Base-by-base conservation (phyloP, 2,888 invertebrate genomes). In the Coleophora flavipennella region DNA sequence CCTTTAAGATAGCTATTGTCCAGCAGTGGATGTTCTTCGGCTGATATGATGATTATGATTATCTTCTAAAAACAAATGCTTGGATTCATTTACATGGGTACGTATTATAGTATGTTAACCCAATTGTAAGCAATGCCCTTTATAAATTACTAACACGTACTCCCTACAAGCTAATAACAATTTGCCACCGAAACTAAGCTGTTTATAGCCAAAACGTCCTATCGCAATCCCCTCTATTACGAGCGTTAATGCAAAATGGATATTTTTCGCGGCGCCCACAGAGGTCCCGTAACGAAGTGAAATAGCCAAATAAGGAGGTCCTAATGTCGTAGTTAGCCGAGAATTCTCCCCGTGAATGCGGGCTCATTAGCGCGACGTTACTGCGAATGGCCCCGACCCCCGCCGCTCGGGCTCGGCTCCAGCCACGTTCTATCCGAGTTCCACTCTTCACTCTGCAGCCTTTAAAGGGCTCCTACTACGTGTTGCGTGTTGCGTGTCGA, bases 301-400 rank as follows among this genome's bases (percentile, higher is more conserved):
- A 78, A 77, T 76, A 78, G 77, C 77, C 77, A 76, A 79, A 77
- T 77, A 79, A 78, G 78, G 74, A 75, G 77, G 76, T 77, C 67
- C 68, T 78, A 80, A 81, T 77, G 77, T 69, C 69, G 73, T 76
- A 76, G 78, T 81, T 80, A 80, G 67, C 69, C 61, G 68, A 63
- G 74, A 74, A 75, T 73, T 68, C 67, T 67, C 77, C 75, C 71
- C 67, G 73, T 78, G 78, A 80, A 79, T 79, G 69, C 64, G 53
- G 65, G 68, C 64, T 80, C 80, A 80, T 81, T 81, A 81, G 78
- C 68, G 77, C 72, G 64, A 62, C 75, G 78, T 79, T 79, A 79
- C 76, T 79, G 73, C 76, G 71, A 78, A 73, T 75, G 71, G 68
- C 69, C 68, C 56, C 62, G 66, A n/a, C n/a, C n/a, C n/a, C n/a